Conservation (phyloP, 2,797 vertebrate species). For the Botia kubotai region DNA sequence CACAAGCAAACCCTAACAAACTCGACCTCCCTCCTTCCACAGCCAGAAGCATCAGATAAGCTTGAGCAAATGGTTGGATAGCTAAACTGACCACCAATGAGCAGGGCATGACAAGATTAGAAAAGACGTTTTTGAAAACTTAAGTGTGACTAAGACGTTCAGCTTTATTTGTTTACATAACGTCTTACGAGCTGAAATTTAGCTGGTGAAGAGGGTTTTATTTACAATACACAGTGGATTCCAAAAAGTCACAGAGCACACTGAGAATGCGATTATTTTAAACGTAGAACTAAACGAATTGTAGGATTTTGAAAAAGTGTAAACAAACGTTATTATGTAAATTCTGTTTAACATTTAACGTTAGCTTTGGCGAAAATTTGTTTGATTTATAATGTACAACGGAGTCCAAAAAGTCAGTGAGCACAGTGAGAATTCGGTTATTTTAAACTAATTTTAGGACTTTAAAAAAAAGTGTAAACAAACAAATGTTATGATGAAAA, state of each 20-base stretch:
- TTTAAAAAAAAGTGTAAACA: too few relatives aligned
- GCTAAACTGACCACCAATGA: conserved; percentile 20
- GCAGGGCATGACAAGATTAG: conserved; percentile 10
- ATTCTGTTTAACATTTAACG: too few relatives aligned
- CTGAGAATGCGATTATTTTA: neutral
- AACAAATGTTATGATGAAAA: too few relatives aligned
- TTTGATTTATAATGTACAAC: neutral
- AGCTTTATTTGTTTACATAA: neutral
- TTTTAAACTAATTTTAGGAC: too few relatives aligned
- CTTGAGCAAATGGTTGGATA: conserved; percentile 12
- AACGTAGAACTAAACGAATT: too few relatives aligned
- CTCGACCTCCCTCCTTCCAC: neutral
- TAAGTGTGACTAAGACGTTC: neutral
- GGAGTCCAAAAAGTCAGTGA: neutral
- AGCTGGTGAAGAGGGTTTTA: neutral
- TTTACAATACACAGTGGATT: neutral
- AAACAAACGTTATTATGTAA: too few relatives aligned
- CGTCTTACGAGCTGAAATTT: neutral
- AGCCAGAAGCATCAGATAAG: conserved; percentile 29
- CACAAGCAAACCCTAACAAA: conserved; percentile 61
- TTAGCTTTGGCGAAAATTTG: neutral
- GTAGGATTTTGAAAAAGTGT: too few relatives aligned
- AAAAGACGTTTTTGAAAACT: neutral
- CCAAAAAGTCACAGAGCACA: neutral
- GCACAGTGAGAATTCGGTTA: neutral